These are phyloP conservation scores for Ceratothoa steindachneri DNA, from an alignment of 2,888 invertebrate genomes.

Conservation along the genomic window DNA sequence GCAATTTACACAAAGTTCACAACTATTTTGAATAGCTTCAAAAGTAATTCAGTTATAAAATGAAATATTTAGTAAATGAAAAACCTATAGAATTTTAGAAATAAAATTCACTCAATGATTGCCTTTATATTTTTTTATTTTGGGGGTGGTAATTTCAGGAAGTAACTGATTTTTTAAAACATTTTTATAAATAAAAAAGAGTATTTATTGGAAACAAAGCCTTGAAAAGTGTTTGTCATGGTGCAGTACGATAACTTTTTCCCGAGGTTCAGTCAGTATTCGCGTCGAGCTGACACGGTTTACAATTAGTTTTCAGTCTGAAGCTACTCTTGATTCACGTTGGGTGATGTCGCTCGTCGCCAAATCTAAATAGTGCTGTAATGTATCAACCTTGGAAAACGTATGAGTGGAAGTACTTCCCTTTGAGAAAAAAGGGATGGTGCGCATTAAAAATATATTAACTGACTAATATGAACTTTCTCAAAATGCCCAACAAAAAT, in stretches of 20 bases:
- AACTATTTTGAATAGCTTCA: too few species aligned
- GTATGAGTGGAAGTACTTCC: neutral
- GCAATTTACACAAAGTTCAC: too few species aligned
- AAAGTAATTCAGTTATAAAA: too few species aligned
- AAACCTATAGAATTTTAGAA: too few species aligned
- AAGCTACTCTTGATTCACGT: neutral
- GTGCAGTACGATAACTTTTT: neutral
- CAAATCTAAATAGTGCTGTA: neutral
- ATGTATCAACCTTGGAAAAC: neutral
- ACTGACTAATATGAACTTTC: neutral
- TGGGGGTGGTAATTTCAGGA: too few species aligned
- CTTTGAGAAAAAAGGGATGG: conserved; percentile 4
- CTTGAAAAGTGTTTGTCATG: neutral
- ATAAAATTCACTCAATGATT: too few species aligned
- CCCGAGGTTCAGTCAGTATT: neutral
- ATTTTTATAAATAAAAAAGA: too few species aligned
- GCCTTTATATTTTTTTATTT: too few species aligned
- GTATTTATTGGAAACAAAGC: neutral
- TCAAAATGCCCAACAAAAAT: conserved; percentile 6
- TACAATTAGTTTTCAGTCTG: conserved; percentile 8
- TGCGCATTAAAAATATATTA: conserved; percentile 1
- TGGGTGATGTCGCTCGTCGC: neutral
- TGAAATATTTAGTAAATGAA: too few species aligned
- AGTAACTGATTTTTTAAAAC: too few species aligned
- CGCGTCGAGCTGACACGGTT: neutral